phyloP scores from a whole-genome alignment of 2,888 invertebrate species.

The Oligia fasciuncula region DNA sequence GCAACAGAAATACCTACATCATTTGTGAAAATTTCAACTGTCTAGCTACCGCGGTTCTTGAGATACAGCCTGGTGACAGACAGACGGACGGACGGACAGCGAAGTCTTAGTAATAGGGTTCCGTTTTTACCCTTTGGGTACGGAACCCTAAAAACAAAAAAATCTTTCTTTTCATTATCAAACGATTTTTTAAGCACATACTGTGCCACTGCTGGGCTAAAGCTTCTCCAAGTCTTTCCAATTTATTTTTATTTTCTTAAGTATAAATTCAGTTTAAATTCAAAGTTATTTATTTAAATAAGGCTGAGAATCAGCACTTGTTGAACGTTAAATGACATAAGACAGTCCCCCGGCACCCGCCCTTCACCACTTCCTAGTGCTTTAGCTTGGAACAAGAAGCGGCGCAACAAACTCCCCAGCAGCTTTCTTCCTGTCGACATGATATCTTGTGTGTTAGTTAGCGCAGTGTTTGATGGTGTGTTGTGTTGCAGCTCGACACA shows the following conservation, averaged over 20 bases:
- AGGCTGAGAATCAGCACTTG: not conserved
- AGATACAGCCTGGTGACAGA: too few species aligned
- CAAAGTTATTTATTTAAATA: not conserved
- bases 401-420: not conserved
- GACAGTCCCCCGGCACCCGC: not conserved
- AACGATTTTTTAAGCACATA: not conserved
- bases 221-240: not conserved
- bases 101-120: too few species aligned
- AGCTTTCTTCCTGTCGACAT: not conserved
- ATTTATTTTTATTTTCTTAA: not conserved
- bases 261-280: not conserved
- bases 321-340: not conserved
- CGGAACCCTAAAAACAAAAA: too few species aligned
- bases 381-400: not conserved
- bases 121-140: too few species aligned
- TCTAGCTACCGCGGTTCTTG: too few species aligned
- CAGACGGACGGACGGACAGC: too few species aligned
- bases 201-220: not conserved
- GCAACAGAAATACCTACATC: too few species aligned
- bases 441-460: not conserved
- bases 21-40: too few species aligned
- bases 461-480: not conserved
- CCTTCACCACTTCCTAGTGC: not conserved
- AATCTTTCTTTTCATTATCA: not conserved
- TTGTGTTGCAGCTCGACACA: constrained; percentile 8